These are phyloP conservation scores for Parnassius orleans DNA, from an alignment of 2,888 invertebrate genomes.

Conservation along the genomic window DNA sequence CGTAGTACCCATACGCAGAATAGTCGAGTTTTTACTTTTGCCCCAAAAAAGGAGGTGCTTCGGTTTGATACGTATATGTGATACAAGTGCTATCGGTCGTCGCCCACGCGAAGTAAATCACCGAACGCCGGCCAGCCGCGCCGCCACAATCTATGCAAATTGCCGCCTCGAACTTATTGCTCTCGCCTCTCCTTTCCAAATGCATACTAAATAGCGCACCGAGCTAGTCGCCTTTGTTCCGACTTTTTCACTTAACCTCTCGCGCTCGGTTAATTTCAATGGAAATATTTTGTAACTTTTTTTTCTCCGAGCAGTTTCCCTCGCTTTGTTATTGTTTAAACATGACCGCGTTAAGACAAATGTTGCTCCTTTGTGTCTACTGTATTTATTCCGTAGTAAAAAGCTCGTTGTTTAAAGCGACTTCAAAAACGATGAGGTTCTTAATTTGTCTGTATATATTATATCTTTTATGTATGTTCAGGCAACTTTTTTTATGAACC, in stretches of 20 bases:
- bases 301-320: slow-evolving; percentile 27
- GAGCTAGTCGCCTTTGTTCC: slow-evolving; percentile 66
- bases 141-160: slow-evolving; percentile 78
- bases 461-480: too few species aligned
- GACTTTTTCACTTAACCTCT: slow-evolving; percentile 63
- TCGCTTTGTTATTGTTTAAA: slow-evolving; percentile 29
- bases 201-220: slow-evolving; percentile 75
- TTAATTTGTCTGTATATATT: too few species aligned
- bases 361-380: slow-evolving; percentile 19
- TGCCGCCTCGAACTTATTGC: slow-evolving; percentile 75
- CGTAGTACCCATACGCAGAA: too few species aligned
- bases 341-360: slow-evolving; percentile 25
- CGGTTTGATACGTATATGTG: slow-evolving; percentile 6
- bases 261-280: slow-evolving; percentile 47
- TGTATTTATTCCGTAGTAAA: background rate
- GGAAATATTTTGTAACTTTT: slow-evolving; percentile 42
- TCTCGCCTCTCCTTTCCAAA: slow-evolving; percentile 79
- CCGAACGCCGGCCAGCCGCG: slow-evolving; percentile 46
- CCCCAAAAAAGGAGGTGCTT: background rate
- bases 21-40: too few species aligned
- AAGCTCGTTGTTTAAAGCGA: too few species aligned
- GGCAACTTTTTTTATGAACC: too few species aligned
- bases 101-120: slow-evolving; percentile 59
- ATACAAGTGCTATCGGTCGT: slow-evolving; percentile 48
- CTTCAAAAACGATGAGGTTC: too few species aligned